These are phyloP conservation scores for Illadopsis cleaveri DNA, from an alignment of 2,113 vertebrate species.

Conservation along the genomic window DNA sequence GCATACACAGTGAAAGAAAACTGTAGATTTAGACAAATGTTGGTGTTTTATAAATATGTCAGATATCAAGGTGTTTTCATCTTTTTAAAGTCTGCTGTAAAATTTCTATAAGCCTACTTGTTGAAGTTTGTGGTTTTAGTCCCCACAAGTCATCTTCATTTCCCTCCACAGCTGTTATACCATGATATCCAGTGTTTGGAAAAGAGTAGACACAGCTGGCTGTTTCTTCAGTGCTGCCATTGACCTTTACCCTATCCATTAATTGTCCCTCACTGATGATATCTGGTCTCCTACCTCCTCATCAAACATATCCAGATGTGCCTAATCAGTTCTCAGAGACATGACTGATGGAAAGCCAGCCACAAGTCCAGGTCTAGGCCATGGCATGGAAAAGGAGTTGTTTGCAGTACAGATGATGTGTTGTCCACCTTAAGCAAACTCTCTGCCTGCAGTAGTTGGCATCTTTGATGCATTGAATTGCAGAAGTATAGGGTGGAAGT, in stretches of 20 bases:
- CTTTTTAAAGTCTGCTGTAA: neutral
- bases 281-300: neutral
- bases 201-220: neutral
- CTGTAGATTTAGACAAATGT: neutral
- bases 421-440: neutral
- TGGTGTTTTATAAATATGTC: neutral
- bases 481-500: neutral
- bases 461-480: neutral
- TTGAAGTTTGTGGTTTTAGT: neutral
- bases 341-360: neutral
- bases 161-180: neutral
- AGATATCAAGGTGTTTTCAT: neutral
- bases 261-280: neutral
- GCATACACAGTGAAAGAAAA: neutral
- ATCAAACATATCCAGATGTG: neutral
- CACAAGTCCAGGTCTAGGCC: neutral
- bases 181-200: neutral
- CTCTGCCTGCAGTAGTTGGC: neutral
- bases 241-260: conserved; percentile 14
- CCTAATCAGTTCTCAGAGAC: neutral
- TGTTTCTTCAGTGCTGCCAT: neutral
- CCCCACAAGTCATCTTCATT: neutral
- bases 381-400: neutral
- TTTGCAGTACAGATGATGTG: neutral
- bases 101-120: neutral